These are phyloP conservation scores for Diabrotica balteata DNA, from an alignment of 2,888 invertebrate species.

Conservation along the genomic window DNA sequence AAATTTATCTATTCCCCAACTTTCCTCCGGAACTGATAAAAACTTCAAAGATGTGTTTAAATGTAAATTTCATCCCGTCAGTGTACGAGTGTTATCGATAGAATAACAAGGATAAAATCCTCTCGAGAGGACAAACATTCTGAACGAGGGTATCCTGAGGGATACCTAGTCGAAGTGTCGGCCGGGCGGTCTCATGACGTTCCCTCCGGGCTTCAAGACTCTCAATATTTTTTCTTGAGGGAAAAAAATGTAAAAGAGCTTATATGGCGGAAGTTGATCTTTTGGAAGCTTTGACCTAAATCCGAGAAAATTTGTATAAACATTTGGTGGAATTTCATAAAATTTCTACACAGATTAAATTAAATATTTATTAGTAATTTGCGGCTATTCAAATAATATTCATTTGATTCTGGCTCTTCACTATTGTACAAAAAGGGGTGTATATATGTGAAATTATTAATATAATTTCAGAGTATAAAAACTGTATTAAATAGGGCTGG, in stretches of 20 bases:
- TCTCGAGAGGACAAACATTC: constrained; percentile 1
- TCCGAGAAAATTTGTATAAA: no score
- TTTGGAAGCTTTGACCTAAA: no score
- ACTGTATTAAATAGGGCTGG: no score
- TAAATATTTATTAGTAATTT: no score
- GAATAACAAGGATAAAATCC: constrained; percentile 10
- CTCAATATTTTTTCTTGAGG: not conserved
- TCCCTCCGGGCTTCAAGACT: constrained; percentile 11
- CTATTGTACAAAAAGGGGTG: no score
- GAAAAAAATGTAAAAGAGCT: not conserved
- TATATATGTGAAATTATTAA: no score
- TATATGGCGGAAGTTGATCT: not conserved
- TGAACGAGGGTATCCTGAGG: constrained; percentile 2
- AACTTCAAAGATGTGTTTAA: constrained; percentile 1
- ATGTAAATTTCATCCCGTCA: constrained; percentile 6
- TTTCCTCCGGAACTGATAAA: constrained; percentile 3
- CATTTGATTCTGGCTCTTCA: no score
- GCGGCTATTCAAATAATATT: no score
- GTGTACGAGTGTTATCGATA: constrained; percentile 4
- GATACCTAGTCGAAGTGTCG: constrained; percentile 8
- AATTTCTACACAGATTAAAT: no score
- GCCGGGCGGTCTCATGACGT: not conserved
- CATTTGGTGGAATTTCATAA: no score
- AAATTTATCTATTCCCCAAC: not conserved
- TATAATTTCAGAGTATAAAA: no score